Evolutionary conservation across 2,113 vertebrate species (phyloP), one percentile per base, ranked within the genome.

Genomic region (Etheostoma spectabile): DNA sequence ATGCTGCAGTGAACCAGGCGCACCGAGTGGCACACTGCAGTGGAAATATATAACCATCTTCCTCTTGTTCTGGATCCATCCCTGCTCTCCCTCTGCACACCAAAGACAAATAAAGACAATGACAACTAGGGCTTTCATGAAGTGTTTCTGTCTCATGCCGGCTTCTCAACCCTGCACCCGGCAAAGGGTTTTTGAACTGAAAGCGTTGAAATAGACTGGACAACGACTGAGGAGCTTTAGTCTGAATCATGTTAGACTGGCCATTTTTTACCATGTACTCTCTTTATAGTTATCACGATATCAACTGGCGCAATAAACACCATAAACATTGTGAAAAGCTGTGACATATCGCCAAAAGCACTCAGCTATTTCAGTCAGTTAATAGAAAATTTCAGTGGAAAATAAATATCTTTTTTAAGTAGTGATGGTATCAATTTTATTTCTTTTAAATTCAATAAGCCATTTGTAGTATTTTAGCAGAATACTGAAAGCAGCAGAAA

Each of bases 31-130:
- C 73, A 79, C 63, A 90, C 83, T 93, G 90, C 92, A 92, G 91
- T 21, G 86, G 90, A 91, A 91, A 92, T 82, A 72, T 86, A 85
- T 92, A 90, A 93, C 91, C 79, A 65, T 78, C 80, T 83, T 72
- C 67, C 48, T 69, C 51, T 55, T 73, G 63, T 48, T 79, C 56
- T 59, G n/a, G 19, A 46, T 80, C 70, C 49, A 78, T 38, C 82
- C 24, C 1, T 11, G 69, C 67, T 45, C n/a, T 79, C 62, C 12
- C 48, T 74, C 14, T 79, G 59, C 68, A 77, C 61, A 49, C 38
- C 19, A 79, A 71, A 71, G 38, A 65, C 42, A 71, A 71, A 77
- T 46, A 52, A 69, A 70, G 48, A 46, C 18, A 73, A 64, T 24
- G 38, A 62, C 67, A 85, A 55, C 21, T 15, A 53, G 69, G 53